Percentiles rank a stretch among this genome's conserved stretches.
Evolutionary conservation across 2,797 vertebrate species (phyloP).

Genomic region (Enteromius fasciolatus): DNA sequence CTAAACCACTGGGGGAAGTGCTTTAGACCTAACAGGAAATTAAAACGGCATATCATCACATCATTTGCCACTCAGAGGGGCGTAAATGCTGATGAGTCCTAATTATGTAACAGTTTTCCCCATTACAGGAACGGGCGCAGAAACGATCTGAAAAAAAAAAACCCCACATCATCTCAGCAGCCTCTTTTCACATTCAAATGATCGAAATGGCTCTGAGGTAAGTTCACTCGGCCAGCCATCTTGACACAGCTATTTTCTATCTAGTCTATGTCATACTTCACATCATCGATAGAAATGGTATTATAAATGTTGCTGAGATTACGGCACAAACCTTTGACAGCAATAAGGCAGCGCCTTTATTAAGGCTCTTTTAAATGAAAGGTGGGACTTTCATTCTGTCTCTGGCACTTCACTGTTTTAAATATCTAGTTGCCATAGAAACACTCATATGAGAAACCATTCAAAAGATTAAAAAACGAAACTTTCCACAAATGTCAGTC

Average conservation of each 20-base stretch:
- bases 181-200: background rate
- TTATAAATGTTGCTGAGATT: background rate
- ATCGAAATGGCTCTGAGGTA: background rate
- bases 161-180: background rate
- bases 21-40: slow-evolving; percentile 33
- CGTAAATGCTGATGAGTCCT: slow-evolving; percentile 15
- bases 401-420: slow-evolving; percentile 2
- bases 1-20: slow-evolving; percentile 4
- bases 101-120: background rate
- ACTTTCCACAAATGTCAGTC: slow-evolving; percentile 17
- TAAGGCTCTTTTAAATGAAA: slow-evolving; percentile 7
- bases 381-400: background rate
- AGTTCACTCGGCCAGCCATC: background rate
- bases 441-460: slow-evolving; percentile 9
- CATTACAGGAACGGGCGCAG: background rate
- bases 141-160: background rate
- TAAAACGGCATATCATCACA: slow-evolving; percentile 10
- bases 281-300: background rate
- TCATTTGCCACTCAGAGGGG: slow-evolving; percentile 18
- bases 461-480: slow-evolving; percentile 12
- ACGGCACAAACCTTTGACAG: slow-evolving; percentile 8
- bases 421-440: slow-evolving; percentile 23
- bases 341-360: slow-evolving; percentile 6
- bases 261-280: background rate
- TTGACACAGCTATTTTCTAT: slow-evolving; percentile 4